These are phyloP conservation scores for Montipora capitata DNA, from an alignment of 92 coral and sea anemone genomes.

Conservation along the genomic window DNA sequence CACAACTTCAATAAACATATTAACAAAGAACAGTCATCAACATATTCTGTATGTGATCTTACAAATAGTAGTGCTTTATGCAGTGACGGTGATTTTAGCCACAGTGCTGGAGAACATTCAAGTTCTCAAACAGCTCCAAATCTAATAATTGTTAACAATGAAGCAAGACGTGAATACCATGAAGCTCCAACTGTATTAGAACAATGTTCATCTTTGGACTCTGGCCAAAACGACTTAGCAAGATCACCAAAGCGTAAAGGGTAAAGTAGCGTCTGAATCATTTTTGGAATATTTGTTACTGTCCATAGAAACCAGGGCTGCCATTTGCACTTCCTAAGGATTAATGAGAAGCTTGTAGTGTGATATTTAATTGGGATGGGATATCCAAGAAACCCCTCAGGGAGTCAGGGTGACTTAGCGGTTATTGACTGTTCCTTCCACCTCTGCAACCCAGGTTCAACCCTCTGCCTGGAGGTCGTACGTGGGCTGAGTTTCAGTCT, in stretches of 20 bases:
- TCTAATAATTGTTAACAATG: slow-evolving; percentile 13
- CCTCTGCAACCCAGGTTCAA: too few species aligned
- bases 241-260: slow-evolving; percentile 87
- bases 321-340: too few species aligned
- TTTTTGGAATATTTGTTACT: not conserved
- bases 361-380: too few species aligned
- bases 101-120: not conserved
- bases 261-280: slow-evolving; percentile 20
- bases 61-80: not conserved
- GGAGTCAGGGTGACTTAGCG: too few species aligned
- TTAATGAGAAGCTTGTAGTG: too few species aligned
- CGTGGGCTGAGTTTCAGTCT: too few species aligned
- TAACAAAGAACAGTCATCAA: not conserved
- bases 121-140: not conserved
- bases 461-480: too few species aligned
- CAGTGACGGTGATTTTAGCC: not conserved
- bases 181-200: not conserved
- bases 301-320: too few species aligned
- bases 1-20: not conserved
- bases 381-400: too few species aligned
- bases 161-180: not conserved
- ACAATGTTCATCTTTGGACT: not conserved
- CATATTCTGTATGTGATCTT: slow-evolving; percentile 14
- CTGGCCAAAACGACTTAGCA: slow-evolving; percentile 38
- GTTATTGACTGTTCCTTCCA: too few species aligned